Evolutionary conservation across 1,140 invertebrate genomes (phyloP).

Genomic region (Oedothorax gibbosus): DNA sequence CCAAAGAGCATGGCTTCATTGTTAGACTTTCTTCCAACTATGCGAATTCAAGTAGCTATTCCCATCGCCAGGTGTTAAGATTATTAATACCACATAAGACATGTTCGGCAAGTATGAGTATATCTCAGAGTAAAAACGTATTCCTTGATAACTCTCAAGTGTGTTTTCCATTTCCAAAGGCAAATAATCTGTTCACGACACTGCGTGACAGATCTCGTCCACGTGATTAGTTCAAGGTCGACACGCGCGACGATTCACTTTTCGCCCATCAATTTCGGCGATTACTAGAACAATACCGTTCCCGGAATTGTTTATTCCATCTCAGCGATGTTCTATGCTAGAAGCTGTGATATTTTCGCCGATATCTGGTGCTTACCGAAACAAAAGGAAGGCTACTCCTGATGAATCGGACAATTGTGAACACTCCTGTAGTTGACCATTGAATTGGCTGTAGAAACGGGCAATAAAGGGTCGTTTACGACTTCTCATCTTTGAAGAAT

Average conservation of each 20-base stretch:
- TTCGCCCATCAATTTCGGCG: constrained; percentile 49
- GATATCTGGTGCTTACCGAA: constrained; percentile 25
- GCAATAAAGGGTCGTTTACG: too few species aligned
- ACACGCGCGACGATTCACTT: constrained; percentile 25
- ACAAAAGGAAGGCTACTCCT: constrained; percentile 29
- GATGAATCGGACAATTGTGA: constrained; percentile 34
- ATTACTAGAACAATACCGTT: constrained; percentile 59
- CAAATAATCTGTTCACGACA: constrained; percentile 35
- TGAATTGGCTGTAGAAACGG: not conserved
- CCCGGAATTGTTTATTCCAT: constrained; percentile 54
- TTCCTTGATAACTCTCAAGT: too few species aligned
- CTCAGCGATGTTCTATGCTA: constrained; percentile 31
- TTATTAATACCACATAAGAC: too few species aligned
- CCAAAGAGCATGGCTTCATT: too few species aligned
- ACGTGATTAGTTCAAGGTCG: constrained; percentile 56
- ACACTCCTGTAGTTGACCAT: constrained; percentile 23
- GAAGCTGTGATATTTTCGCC: constrained; percentile 53
- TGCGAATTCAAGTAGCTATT: too few species aligned
- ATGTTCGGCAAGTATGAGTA: too few species aligned
- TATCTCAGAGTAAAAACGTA: too few species aligned
- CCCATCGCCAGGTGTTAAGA: too few species aligned
- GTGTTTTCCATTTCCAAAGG: too few species aligned
- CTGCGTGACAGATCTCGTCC: constrained; percentile 36
- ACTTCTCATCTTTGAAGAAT: too few species aligned
- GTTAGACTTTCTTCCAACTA: too few species aligned